Evolutionary conservation across 2,797 vertebrate genomes (phyloP).

Genomic region (Zenarchopterus dispar): DNA sequence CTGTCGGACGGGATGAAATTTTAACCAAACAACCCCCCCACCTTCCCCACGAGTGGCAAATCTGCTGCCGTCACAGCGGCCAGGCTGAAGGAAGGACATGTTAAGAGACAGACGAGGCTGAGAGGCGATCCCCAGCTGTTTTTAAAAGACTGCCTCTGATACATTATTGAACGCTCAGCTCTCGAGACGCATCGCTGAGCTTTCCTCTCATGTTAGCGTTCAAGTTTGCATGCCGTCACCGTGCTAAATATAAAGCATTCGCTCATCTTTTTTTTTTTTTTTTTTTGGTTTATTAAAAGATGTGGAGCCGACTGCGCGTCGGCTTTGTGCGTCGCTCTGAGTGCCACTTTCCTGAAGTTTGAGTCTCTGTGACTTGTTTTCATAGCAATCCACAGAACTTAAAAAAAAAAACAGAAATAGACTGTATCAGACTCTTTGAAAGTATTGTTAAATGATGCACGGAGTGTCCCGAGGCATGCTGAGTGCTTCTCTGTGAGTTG

Average conservation of each 20-base stretch:
- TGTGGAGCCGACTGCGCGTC: slow-evolving; percentile 65
- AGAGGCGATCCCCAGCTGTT: slow-evolving; percentile 71
- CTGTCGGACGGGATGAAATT: slow-evolving; percentile 68
- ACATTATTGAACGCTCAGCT: slow-evolving; percentile 78
- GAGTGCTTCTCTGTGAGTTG: slow-evolving; percentile 45
- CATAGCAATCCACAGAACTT: slow-evolving; percentile 42
- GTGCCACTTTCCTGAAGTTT: slow-evolving; percentile 58
- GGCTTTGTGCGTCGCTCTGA: slow-evolving; percentile 36
- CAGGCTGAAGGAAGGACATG: slow-evolving; percentile 50
- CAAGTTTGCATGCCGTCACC: slow-evolving; percentile 69
- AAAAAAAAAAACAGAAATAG: slow-evolving; percentile 32
- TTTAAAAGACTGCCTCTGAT: slow-evolving; percentile 75
- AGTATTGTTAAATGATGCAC: slow-evolving; percentile 41
- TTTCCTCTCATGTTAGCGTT: slow-evolving; percentile 76
- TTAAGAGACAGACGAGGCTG: slow-evolving; percentile 71
- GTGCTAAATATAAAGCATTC: slow-evolving; percentile 78
- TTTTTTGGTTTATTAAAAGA: slow-evolving; percentile 68
- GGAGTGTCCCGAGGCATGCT: slow-evolving; percentile 12
- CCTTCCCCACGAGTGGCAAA: slow-evolving; percentile 51
- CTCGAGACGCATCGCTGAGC: slow-evolving; percentile 76
- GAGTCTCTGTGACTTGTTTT: slow-evolving; percentile 55
- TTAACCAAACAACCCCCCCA: slow-evolving; percentile 64
- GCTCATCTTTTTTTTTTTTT: slow-evolving; percentile 48
- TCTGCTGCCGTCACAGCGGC: slow-evolving; percentile 53
- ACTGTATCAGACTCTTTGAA: slow-evolving; percentile 57